Evolutionary conservation across 2,888 invertebrate species (phyloP), one percentile per base, ranked within the genome.

Genomic region (Hirtodrosophila confusa): DNA sequence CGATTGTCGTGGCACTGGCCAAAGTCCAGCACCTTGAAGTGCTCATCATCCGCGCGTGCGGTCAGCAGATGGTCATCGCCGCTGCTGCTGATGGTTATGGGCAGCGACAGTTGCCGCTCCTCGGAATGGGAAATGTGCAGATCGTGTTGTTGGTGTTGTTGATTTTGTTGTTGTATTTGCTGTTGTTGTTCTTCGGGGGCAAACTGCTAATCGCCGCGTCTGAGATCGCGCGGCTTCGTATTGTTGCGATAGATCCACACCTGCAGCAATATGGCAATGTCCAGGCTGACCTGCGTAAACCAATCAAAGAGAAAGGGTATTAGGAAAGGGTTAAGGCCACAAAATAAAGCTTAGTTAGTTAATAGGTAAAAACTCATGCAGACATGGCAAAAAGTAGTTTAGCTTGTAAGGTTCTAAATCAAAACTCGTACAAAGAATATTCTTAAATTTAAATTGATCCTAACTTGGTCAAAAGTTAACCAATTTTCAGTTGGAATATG

Each of bases 161-260:
- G 69, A 36, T 84, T 84, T 50, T 79, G 82, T 63, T 89, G 90
- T 83, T 89, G 89, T 85, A 74, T 83, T 47, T 86, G 86, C 62
- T 83, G 85, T 69, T 89, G 92, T 89, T 90, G 90, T 88, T 91
- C 91, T 83, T 91, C 90, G 91, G 92, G 91, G 92, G 92, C 91
- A 91, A 91, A 94, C 93, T 94, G 94, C 94, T 94, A 94, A 93
- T 94, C 94, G 88, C 94, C 94, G 86, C 94, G 93, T 77, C 93
- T 93, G 70, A 92, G 67, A 68, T 93, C 92, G 69, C 94, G 91
- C 62, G 92, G 91, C 76, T 92, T 93, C 41, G 92, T 90, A 86
- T 93, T 94, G 69, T 92, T 93, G 70, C 93, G 92, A 90, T 94
- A 95, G 72, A 94, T 91, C 86, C 95, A 96, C 50, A 95, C 94